These are phyloP conservation scores for Drosophila truncata DNA, from an alignment of 1,140 invertebrate genomes.

Conservation along the genomic window DNA sequence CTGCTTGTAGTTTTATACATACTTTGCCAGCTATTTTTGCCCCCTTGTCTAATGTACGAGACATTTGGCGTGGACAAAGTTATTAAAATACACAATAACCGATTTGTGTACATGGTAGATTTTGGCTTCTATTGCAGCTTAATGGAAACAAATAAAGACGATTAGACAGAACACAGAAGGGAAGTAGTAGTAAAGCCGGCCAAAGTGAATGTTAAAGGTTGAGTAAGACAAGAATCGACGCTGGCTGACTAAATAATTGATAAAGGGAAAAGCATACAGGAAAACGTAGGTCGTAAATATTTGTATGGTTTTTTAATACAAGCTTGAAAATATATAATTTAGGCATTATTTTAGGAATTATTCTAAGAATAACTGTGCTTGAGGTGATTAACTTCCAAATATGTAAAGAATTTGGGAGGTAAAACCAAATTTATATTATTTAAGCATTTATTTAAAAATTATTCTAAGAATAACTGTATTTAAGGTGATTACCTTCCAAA, in stretches of 20 bases:
- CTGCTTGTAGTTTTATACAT: conserved; percentile 9
- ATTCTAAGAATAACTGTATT: neutral
- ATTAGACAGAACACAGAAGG: conserved; percentile 32
- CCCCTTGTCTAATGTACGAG: conserved; percentile 58
- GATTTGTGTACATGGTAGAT: conserved; percentile 68
- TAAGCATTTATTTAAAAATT: neutral
- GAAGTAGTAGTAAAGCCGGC: conserved; percentile 19
- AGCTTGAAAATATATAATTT: neutral
- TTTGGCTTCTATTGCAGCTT: conserved; percentile 69
- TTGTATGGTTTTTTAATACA: neutral
- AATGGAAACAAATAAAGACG: conserved; percentile 80
- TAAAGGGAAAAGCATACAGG: neutral
- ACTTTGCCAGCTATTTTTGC: conserved; percentile 53
- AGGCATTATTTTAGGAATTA: neutral
- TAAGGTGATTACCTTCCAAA: too few relatives aligned
- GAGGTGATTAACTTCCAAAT: neutral
- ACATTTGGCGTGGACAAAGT: conserved; percentile 53
- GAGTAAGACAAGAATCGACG: conserved; percentile 19
- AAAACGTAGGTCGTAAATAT: conserved; percentile 11
- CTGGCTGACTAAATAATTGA: conserved; percentile 18
- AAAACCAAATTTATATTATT: neutral
- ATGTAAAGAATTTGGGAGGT: neutral
- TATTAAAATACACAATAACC: conserved; percentile 66
- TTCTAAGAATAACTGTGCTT: neutral
- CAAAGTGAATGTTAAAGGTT: conserved; percentile 28